A percentile compares a stretch with the other conserved stretches of the same genome.
Conservation (phyloP, 2,113 vertebrate species). For the Oncorhynchus nerka region DNA sequence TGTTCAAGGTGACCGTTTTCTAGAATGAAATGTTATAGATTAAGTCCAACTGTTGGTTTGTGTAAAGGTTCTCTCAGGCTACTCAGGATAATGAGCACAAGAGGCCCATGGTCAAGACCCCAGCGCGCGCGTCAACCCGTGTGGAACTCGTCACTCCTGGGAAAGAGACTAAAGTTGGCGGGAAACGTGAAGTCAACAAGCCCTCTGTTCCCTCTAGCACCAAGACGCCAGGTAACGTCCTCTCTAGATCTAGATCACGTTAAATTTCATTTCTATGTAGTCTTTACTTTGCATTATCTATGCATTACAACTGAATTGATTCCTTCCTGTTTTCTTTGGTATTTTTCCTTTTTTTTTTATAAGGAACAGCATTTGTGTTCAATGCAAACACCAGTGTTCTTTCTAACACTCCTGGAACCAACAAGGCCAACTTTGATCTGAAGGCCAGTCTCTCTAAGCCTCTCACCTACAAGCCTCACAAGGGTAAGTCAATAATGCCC, state of each 20-base stretch:
- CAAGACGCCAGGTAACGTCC: conserved; percentile 55
- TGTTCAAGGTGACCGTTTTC: too few relatives aligned
- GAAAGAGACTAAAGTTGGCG: conserved; percentile 19
- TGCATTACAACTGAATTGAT: not conserved
- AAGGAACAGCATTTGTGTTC: conserved; percentile 71
- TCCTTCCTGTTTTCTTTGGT: not conserved
- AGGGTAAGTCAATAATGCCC: conserved; percentile 63
- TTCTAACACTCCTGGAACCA: conserved; percentile 66
- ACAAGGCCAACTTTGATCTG: conserved; percentile 83
- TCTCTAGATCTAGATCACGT: not conserved
- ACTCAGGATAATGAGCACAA: conserved; percentile 88
- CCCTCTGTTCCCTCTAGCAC: conserved; percentile 30
- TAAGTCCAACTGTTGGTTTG: not conserved
- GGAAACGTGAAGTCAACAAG: conserved; percentile 22
- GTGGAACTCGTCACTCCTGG: conserved; percentile 55
- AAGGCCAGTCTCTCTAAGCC: conserved; percentile 90
- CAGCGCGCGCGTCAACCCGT: conserved; percentile 79
- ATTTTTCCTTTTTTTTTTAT: not conserved
- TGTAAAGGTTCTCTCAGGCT: conserved; percentile 82
- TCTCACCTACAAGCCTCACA: conserved; percentile 88
- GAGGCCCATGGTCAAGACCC: conserved; percentile 85
- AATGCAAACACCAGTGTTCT: conserved; percentile 57
- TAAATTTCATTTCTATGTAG: not conserved
- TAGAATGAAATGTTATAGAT: too few relatives aligned
- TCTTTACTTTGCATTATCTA: not conserved